These are phyloP conservation scores for Caenorhabditis remanei DNA, from an alignment of 1,140 invertebrate genomes.

Conservation along the genomic window DNA sequence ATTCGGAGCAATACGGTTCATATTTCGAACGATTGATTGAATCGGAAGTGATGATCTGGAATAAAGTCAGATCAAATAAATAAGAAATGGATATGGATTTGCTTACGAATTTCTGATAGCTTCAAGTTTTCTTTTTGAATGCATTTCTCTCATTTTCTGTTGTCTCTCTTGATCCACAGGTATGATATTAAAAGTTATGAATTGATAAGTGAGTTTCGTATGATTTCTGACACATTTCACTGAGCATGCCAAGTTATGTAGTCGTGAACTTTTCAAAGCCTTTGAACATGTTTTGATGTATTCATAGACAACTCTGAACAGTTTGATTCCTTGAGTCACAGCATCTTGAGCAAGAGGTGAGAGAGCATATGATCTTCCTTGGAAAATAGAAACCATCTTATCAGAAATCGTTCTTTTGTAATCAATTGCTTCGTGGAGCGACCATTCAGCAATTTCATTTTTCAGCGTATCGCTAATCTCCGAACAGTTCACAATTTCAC, in stretches of 20 bases:
- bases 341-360: constrained; percentile 21
- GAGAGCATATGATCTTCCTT: constrained; percentile 9
- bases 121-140: background rate
- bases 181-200: background rate
- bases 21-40: constrained; percentile 28
- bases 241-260: background rate
- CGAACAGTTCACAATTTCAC: background rate
- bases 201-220: constrained; percentile 16
- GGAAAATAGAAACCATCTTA: constrained; percentile 31
- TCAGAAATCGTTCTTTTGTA: constrained; percentile 20
- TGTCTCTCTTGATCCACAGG: background rate
- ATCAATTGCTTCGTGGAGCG: constrained; percentile 24
- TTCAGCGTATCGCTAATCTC: background rate
- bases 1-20: constrained; percentile 16
- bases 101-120: constrained; percentile 26
- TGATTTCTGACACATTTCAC: constrained; percentile 21
- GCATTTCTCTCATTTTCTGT: background rate
- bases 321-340: constrained; percentile 26
- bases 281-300: constrained; percentile 28
- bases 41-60: constrained; percentile 27
- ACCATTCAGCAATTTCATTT: constrained; percentile 7
- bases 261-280: background rate
- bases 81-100: background rate
- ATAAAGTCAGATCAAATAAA: background rate
- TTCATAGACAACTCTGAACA: constrained; percentile 38